Percentiles rank a stretch among this genome's conserved stretches.
Evolutionary conservation across 2,113 vertebrate genomes (phyloP).

Genomic region (Eupsittula cactorum): DNA sequence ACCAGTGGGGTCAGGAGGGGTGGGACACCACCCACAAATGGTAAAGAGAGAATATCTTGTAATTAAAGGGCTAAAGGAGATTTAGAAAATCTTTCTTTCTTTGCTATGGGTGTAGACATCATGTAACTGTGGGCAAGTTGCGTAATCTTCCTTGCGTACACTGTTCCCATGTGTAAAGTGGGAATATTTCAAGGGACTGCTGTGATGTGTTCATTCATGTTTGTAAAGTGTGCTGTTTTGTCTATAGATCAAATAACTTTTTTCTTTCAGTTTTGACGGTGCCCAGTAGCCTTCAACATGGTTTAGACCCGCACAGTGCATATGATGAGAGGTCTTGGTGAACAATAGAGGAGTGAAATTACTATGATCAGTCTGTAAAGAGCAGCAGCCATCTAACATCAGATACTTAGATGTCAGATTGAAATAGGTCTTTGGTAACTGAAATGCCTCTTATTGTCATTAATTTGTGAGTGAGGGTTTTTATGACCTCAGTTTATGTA

Average conservation of each 20-base stretch:
- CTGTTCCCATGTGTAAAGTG: neutral
- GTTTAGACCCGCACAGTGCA: neutral
- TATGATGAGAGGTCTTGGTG: neutral
- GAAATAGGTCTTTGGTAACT: neutral
- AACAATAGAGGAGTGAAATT: neutral
- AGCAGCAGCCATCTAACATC: neutral
- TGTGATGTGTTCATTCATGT: neutral
- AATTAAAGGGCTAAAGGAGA: neutral
- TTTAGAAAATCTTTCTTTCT: neutral
- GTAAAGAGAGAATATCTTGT: neutral
- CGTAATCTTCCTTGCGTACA: fast-evolving
- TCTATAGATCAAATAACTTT: neutral
- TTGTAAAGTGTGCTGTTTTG: neutral
- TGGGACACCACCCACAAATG: neutral
- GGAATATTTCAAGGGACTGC: neutral
- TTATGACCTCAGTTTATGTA: neutral
- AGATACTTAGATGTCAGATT: neutral
- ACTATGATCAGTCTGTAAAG: neutral
- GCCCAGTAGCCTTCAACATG: neutral
- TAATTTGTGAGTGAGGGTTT: neutral
- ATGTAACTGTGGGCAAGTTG: neutral
- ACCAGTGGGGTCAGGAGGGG: neutral
- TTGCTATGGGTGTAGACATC: neutral
- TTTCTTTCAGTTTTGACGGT: neutral
- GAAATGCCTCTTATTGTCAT: neutral